These are phyloP conservation scores for Eulemur rufifrons DNA, from an alignment of 2,113 vertebrate species.

Conservation along the genomic window DNA sequence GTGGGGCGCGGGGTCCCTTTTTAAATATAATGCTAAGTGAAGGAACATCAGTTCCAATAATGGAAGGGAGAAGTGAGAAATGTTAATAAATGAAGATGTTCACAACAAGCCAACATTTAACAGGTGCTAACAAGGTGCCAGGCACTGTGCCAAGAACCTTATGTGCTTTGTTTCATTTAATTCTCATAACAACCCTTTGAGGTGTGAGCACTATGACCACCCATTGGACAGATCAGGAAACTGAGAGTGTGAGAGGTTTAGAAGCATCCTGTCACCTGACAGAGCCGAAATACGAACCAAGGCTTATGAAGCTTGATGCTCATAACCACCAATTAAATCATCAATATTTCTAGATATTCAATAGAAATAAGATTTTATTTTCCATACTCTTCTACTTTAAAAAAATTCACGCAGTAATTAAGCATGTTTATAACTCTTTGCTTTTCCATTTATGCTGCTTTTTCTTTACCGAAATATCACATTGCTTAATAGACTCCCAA, in stretches of 20 bases:
- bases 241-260: neutral
- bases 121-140: neutral
- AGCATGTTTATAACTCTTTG: neutral
- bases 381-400: neutral
- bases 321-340: neutral
- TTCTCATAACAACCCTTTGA: neutral
- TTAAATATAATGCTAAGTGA: neutral
- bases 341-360: neutral
- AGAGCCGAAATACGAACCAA: accelerated
- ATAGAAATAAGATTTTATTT: neutral
- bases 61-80: neutral
- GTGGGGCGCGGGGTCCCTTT: neutral
- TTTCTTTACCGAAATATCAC: conserved; percentile 20
- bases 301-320: no score
- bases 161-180: neutral
- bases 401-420: neutral
- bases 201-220: neutral
- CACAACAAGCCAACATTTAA: neutral
- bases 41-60: neutral
- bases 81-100: neutral
- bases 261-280: neutral
- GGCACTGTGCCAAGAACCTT: neutral
- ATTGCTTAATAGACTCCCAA: conserved; percentile 4
- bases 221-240: neutral
- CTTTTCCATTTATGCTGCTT: neutral